These are phyloP conservation scores for Caenorhabditis panamensis DNA, from an alignment of 2,888 invertebrate genomes.

Conservation along the genomic window DNA sequence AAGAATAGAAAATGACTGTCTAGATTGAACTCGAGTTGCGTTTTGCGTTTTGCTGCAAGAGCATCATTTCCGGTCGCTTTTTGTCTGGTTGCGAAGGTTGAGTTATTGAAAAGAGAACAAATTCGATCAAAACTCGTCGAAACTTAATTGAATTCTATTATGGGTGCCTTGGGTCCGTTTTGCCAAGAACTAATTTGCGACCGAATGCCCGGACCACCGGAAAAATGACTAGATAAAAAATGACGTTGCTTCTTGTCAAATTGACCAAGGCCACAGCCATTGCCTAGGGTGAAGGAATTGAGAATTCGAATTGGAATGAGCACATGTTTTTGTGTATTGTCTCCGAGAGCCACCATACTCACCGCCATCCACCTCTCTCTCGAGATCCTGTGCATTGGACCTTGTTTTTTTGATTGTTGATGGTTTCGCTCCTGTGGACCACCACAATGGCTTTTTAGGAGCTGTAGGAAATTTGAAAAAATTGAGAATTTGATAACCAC, in stretches of 20 bases:
- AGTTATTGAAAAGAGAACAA: background rate
- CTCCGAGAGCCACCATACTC: background rate
- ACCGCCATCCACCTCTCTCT: background rate
- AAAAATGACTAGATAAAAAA: background rate
- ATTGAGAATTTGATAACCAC: background rate
- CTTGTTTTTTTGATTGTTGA: constrained; percentile 14
- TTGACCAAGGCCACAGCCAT: too few relatives aligned
- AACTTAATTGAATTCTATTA: background rate
- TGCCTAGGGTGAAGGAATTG: constrained; percentile 31
- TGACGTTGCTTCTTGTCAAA: background rate
- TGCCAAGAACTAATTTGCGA: background rate
- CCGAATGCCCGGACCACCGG: background rate
- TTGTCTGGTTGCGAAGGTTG: background rate
- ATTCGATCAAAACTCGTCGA: background rate
- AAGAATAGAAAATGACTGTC: background rate
- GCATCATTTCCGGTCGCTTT: background rate
- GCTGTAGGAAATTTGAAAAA: background rate
- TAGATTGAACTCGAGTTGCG: background rate
- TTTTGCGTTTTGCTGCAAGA: background rate
- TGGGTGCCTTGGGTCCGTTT: background rate
- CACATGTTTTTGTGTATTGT: constrained; percentile 23
- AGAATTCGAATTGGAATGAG: constrained; percentile 50
- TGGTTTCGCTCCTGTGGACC: background rate
- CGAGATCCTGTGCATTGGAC: background rate
- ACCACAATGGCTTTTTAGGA: background rate